Evolutionary conservation across 2,797 vertebrate genomes (phyloP), one percentile per base, ranked within the genome.

Genomic region (Tinamus major): DNA sequence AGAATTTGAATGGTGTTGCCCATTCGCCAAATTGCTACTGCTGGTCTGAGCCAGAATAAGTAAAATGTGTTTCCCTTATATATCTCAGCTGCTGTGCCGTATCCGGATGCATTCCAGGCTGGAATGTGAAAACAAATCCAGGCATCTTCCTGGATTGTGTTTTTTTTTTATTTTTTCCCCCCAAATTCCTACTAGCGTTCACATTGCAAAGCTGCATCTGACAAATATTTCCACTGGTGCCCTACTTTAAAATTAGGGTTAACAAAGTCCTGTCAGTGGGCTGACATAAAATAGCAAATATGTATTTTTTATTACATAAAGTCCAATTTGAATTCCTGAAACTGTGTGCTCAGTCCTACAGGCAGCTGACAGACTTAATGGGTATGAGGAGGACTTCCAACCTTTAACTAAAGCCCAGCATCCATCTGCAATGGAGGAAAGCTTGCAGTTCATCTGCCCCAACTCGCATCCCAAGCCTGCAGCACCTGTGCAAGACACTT

Each of bases 11-110:
- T 83, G 76, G 77, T 82, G 74, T 94, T 94, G 63, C 76, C 81
- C 68, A 27, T 78, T 87, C 1, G 93, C 96, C 95, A 97, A 97
- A 97, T 96, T 95, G 91, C 94, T 85, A 70, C 83, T 79, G 92
- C 64, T 58, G 69, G 77, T 92, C 42, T 18, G 79, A 90, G 97
- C 95, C 96, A 97, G 91, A 89, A 91, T 96, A 96, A 96, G 94
- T 92, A 95, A 96, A 97, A 97, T 88, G 94, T 72, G 81, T 87
- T 95, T 92, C 90, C 77, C 71, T 95, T 92, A 92, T 14, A 80
- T 59, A 92, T 96, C 96, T 96, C 94, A 83, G 91, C 91, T 94
- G 95, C 93, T 83, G 92, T 68, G 39, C 61, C 77, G 44, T 68
- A 72, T 53, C 92, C 83, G 85, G 90, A 95, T 90, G 87, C 85